Evolutionary conservation across 2,888 invertebrate species (phyloP).

Genomic region (Eristalinus sepulchralis): DNA sequence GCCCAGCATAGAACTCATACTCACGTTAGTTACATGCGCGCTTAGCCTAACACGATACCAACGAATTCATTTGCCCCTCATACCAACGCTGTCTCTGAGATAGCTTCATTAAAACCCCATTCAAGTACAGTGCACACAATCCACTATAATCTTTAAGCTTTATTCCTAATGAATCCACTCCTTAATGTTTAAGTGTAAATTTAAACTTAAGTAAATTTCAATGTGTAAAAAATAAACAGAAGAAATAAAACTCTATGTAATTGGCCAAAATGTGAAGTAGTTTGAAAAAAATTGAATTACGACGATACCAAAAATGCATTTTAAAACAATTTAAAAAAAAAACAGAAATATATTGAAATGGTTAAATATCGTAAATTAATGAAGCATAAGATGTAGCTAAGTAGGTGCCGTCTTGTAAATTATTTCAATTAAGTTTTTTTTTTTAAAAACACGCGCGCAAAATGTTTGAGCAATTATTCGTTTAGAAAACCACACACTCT

Average conservation of each 20-base stretch:
- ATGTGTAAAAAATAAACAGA: constrained; percentile 20
- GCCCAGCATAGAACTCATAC: constrained; percentile 58
- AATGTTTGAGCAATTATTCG: constrained; percentile 5
- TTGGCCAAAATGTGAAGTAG: constrained; percentile 36
- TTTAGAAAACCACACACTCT: not conserved
- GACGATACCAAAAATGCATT: constrained; percentile 67
- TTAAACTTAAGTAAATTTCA: not conserved
- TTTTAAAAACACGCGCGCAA: constrained; percentile 10
- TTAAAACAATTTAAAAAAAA: constrained; percentile 40
- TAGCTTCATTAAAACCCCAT: constrained; percentile 60
- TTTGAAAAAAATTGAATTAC: constrained; percentile 5
- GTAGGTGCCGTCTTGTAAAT: constrained; percentile 38
- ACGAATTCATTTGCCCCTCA: constrained; percentile 58
- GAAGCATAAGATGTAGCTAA: not conserved
- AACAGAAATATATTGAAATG: not conserved
- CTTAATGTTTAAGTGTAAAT: constrained; percentile 44
- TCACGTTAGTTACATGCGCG: constrained; percentile 56
- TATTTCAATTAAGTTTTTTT: constrained; percentile 3
- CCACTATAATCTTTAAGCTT: constrained; percentile 34
- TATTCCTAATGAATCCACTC: constrained; percentile 39
- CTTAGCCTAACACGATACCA: constrained; percentile 61
- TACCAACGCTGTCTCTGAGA: constrained; percentile 55
- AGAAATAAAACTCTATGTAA: not conserved
- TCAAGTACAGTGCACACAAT: constrained; percentile 21
- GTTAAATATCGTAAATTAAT: not conserved